Evolutionary conservation across 2,797 vertebrate genomes (phyloP).

Genomic region (Sorex maritimensis): DNA sequence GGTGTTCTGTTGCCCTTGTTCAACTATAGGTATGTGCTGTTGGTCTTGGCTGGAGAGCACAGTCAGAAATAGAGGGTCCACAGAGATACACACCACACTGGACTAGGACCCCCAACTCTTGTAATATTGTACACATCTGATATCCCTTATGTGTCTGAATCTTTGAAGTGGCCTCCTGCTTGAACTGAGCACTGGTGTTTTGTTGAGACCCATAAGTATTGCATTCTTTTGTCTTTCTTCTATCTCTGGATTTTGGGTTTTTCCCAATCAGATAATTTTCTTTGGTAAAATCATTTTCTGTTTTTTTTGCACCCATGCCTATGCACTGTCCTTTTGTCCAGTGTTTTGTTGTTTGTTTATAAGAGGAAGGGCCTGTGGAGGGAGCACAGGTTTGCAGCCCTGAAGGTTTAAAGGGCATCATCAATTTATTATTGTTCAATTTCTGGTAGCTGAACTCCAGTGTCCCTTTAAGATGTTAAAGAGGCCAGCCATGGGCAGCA

Average conservation of each 20-base stretch:
- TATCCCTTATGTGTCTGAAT: neutral
- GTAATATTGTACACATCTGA: neutral
- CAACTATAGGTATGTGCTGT: neutral
- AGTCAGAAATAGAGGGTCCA: neutral
- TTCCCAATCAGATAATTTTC: slow-evolving; percentile 48
- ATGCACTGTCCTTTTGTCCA: neutral
- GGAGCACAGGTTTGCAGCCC: neutral
- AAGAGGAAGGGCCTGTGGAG: slow-evolving; percentile 1
- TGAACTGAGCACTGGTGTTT: slow-evolving; percentile 35
- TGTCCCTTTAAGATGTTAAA: slow-evolving; percentile 32
- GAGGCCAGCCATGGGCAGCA: neutral
- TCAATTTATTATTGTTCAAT: neutral
- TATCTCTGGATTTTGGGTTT: neutral
- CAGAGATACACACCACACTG: neutral
- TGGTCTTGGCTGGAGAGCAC: neutral
- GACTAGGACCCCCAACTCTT: neutral
- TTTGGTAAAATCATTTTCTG: slow-evolving; percentile 44
- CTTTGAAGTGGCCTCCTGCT: slow-evolving; percentile 1
- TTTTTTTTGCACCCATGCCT: neutral
- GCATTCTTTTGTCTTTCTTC: neutral
- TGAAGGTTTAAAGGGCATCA: neutral
- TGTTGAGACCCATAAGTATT: neutral
- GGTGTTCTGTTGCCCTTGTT: neutral
- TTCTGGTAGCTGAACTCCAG: neutral
- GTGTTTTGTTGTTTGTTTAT: neutral